Conservation (phyloP, 1,140 invertebrate species). For the Drosophila sechellia region DNA sequence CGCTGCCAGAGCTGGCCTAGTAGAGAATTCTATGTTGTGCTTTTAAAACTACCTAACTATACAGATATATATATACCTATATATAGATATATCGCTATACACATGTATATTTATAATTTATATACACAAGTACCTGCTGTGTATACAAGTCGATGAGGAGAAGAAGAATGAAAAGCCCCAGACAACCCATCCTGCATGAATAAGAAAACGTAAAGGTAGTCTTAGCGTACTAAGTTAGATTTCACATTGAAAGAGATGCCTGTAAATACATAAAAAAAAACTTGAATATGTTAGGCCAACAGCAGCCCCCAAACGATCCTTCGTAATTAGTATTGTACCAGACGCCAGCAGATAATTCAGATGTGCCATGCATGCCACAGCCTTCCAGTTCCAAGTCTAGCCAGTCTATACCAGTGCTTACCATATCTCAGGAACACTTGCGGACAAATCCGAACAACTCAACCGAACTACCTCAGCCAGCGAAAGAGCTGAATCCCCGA, state of each 20-base stretch:
- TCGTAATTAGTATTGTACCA: constrained; percentile 46
- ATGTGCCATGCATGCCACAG: constrained; percentile 73
- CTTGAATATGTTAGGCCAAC: constrained; percentile 14
- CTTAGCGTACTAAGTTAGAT: constrained; percentile 43
- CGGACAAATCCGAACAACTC: constrained; percentile 37
- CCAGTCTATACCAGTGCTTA: constrained; percentile 50
- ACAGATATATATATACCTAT: constrained; percentile 19
- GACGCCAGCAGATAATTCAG: constrained; percentile 61
- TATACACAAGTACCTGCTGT: constrained; percentile 75
- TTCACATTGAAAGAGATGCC: constrained; percentile 48
- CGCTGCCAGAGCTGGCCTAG: constrained; percentile 49
- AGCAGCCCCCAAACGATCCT: constrained; percentile 41
- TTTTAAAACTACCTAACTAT: constrained; percentile 46
- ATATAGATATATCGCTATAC: constrained; percentile 31
- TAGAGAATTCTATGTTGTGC: constrained; percentile 76
- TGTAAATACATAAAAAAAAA: constrained; percentile 44
- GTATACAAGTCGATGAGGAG: constrained; percentile 56
- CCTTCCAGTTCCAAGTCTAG: constrained; percentile 53
- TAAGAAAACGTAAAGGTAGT: constrained; percentile 16
- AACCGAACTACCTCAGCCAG: constrained; percentile 74
- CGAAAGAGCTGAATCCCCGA: constrained; percentile 45
- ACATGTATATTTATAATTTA: constrained; percentile 49
- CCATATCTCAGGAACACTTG: constrained; percentile 71
- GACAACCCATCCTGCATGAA: constrained; percentile 27
- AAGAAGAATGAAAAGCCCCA: constrained; percentile 3